These are phyloP conservation scores for Diarsia brunnea DNA, from an alignment of 2,888 invertebrate genomes.

Conservation along the genomic window DNA sequence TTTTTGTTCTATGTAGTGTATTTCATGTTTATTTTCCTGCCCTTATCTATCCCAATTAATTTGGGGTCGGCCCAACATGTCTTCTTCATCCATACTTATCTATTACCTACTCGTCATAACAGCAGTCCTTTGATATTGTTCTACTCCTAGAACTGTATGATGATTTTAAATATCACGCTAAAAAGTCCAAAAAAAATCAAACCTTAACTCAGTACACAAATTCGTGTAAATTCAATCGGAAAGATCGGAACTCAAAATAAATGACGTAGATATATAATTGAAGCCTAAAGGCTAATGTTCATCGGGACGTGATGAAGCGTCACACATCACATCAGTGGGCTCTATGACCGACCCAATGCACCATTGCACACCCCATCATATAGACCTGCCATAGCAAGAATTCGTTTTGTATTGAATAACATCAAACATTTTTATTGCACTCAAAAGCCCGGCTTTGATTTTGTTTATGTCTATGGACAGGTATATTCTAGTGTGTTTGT, in stretches of 20 bases:
- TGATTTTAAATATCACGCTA: not conserved
- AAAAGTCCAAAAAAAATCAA: not conserved
- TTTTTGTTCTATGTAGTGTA: not conserved
- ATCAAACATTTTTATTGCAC: constrained; percentile 55
- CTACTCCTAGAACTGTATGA: no score
- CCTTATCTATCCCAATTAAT: no score
- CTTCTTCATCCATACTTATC: no score
- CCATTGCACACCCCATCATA: constrained; percentile 80
- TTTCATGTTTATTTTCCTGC: no score
- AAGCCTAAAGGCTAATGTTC: constrained; percentile 79
- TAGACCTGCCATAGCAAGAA: constrained; percentile 35
- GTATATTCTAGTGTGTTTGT: not conserved
- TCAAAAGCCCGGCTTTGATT: constrained; percentile 1
- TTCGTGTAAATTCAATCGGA: constrained; percentile 43
- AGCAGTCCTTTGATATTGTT: no score
- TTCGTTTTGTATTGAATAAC: constrained; percentile 53
- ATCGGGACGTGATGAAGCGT: constrained; percentile 78
- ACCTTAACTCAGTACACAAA: not conserved
- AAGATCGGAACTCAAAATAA: constrained; percentile 56
- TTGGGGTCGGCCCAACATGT: no score
- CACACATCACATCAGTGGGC: constrained; percentile 77
- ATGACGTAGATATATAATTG: constrained; percentile 66
- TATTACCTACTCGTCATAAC: no score
- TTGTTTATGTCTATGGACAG: not conserved
- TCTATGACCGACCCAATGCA: constrained; percentile 75